These are phyloP conservation scores for Peromyscus californicus DNA, from an alignment of 2,113 vertebrate genomes.

Conservation along the genomic window DNA sequence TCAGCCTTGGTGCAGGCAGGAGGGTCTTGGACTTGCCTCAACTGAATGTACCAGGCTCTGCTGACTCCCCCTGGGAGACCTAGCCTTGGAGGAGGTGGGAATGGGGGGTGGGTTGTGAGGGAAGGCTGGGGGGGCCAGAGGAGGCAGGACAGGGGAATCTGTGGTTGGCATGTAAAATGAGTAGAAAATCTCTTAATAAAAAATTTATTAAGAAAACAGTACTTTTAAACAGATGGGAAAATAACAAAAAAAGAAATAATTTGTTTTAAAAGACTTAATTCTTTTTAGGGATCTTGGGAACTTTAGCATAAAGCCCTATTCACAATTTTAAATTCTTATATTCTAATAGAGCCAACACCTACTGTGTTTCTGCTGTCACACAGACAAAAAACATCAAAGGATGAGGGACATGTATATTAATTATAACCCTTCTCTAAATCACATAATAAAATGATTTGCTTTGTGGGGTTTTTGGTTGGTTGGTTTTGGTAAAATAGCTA, in stretches of 20 bases:
- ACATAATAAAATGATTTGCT: not conserved
- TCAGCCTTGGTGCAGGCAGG: too few species aligned
- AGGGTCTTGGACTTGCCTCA: too few species aligned
- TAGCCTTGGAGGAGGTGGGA: too few species aligned
- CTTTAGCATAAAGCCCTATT: not conserved
- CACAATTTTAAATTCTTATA: not conserved
- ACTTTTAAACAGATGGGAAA: not conserved
- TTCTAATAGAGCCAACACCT: not conserved
- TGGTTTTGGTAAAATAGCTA: not conserved
- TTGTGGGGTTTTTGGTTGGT: not conserved
- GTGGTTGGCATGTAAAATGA: too few species aligned
- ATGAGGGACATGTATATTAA: not conserved
- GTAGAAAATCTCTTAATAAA: too few species aligned
- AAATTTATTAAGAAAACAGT: not conserved
- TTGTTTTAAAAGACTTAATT: too few species aligned
- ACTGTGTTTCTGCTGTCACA: not conserved
- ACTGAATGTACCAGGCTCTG: too few species aligned
- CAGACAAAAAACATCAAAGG: not conserved
- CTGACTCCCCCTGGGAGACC: too few species aligned
- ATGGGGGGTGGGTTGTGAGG: too few species aligned
- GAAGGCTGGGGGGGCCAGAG: too few species aligned
- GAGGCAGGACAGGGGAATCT: too few species aligned
- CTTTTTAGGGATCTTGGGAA: not conserved
- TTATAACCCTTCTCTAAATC: not conserved
- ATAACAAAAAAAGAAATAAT: too few species aligned